Evolutionary conservation across 2,113 vertebrate genomes (phyloP), one percentile per base, ranked within the genome.

Genomic region (Myotis davidii): DNA sequence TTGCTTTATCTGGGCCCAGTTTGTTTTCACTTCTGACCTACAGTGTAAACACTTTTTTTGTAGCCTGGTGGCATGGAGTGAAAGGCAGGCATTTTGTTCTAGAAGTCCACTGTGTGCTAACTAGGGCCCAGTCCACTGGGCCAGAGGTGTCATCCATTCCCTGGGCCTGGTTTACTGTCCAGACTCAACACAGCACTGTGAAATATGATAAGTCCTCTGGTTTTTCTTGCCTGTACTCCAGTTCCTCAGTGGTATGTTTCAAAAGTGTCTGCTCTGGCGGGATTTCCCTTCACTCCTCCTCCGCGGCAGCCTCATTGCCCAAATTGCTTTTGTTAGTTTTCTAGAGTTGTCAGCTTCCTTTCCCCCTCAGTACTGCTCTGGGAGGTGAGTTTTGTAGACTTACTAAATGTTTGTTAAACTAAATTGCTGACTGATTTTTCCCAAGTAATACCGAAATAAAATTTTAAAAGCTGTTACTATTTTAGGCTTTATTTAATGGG

Each of bases 381-480:
- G 85, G 37, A 64, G 39, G 39, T 69, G 29, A 23, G n/a, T 67
- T 83, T 95, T 91, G 34, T 86, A 90, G 85, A 74, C 65, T 82
- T 95, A 76, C 59, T 84, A 94, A 90, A 34, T 90, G 54, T 29
- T 67, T 61, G 37, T 67, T 84, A 61, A 95, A 94, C n/a, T 69
- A 59, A 83, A 73, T 74, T 91, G n/a, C 67, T 39, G 21, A 77
- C 85, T 89, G 65, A 74, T 29, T 69, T 74, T 79, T 94, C 85
- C 34, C 54, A 96, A 84, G n/a, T 78, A 90, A 69, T 92, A 39
- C 11, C 59, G 61, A 73, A 93, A 67, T 95, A 78, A 94, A 84
- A 91, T n/a, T 54, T 91, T 65, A 42, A 86, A 96, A 50, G n/a
- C 20, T 86, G 18, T 82, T 93, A 91, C 78, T 82, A 50, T 56